Base-by-base conservation (phyloP, 1,140 invertebrate species). In the Pantala flavescens region DNA sequence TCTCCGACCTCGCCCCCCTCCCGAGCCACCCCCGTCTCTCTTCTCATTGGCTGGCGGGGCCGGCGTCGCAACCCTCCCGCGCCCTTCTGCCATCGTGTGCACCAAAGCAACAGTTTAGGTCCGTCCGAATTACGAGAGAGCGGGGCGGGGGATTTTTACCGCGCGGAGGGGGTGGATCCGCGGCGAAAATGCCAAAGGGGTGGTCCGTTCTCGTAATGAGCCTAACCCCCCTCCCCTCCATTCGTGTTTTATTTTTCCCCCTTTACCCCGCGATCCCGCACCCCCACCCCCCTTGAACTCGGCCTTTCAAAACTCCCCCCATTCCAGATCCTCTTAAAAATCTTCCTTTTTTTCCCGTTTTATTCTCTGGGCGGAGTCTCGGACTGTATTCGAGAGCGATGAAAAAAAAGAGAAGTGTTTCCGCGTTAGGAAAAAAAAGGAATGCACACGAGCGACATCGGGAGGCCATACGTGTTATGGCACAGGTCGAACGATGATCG, bases 401-500 rank as follows among this genome's bases (percentile, higher is more conserved):
- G 12, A 63, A 49, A 63, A 16, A 21, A 63, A 63, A 3, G 49
- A 63, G 49, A 21, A 63, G 49, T 21, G 49, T 63, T 63, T 63
- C 49, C 49, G 16, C 49, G 49, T 63, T 63, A 63, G 49, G 28
- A 36, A 36, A 36, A n/a, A 19, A 63, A 21, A 63, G 49, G 12
- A 63, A 63, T 63, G 49, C 49, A 7, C 49, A 21, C 49, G 12
- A 21, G 12, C 49, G 49, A 63, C 49, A 63, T 63, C 49, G 49
- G 49, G 49, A 63, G 49, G 49, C 49, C 14, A 63, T 63, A 21
- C 49, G 49, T 63, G 49, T 7, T 63, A 63, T 63, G 12, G 49
- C 12, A 63, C 49, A 63, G 49, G 49, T 63, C 49, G 49, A 63
- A 63, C n/a, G 49, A 63, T 63, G 49, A 63, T 63, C 49, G 49